Conservation (phyloP, 2,113 vertebrate species). For the Rhea americana region DNA sequence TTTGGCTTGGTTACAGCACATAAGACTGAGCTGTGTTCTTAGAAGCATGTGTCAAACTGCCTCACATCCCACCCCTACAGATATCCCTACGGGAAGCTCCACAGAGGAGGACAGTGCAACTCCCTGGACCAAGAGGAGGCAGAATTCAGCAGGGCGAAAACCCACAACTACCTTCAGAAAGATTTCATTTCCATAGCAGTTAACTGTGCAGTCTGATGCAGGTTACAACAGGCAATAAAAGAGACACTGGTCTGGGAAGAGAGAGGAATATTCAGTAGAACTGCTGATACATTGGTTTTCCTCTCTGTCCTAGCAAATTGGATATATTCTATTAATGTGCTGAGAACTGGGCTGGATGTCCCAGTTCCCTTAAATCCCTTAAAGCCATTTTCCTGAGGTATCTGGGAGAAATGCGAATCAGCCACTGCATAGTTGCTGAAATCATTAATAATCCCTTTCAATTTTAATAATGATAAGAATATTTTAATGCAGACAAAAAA, state of each 20-base stretch:
- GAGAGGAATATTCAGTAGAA: not conserved
- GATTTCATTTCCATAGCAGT: not conserved
- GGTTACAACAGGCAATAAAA: not conserved
- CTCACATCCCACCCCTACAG: accelerated
- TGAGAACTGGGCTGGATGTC: not conserved
- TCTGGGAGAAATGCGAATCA: not conserved
- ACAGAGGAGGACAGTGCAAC: not conserved
- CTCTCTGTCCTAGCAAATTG: not conserved
- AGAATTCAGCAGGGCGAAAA: not conserved
- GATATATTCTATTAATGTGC: not conserved
- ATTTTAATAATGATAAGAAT: conserved; percentile 26
- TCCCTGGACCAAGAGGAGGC: not conserved
- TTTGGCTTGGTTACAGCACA: not conserved
- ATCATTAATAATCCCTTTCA: conserved; percentile 17
- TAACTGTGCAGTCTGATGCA: not conserved
- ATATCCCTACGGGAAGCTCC: not conserved
- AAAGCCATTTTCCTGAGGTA: not conserved
- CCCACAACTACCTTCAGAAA: not conserved
- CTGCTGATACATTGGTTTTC: not conserved
- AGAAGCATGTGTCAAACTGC: not conserved
- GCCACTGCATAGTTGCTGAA: not conserved
- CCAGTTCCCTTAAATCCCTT: not conserved
- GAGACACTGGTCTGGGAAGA: not conserved
- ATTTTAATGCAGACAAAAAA: not conserved
- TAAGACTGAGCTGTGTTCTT: not conserved